phyloP scores from a whole-genome alignment of 2,113 vertebrate genomes.

The Anarrhichthys ocellatus region DNA sequence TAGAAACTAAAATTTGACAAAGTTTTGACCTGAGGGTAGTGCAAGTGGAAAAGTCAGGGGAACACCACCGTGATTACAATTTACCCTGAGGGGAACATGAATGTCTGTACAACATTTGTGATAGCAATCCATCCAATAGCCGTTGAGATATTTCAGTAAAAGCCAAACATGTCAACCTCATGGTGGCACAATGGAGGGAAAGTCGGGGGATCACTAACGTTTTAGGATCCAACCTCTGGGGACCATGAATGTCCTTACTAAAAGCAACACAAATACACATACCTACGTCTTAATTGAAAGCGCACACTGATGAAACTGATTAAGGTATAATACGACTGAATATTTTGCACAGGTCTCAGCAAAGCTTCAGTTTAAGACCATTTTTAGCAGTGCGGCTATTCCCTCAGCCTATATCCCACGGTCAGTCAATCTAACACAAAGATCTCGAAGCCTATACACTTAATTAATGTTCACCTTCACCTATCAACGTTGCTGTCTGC shows the following conservation, averaged over 20 bases:
- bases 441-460: constrained; percentile 31
- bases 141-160: not conserved
- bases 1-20: no score
- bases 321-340: constrained; percentile 12
- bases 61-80: not conserved
- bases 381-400: constrained; percentile 10
- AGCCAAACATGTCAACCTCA: no score
- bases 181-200: no score
- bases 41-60: not conserved
- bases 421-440: constrained; percentile 9
- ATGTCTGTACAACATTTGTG: not conserved
- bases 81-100: not conserved
- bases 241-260: not conserved
- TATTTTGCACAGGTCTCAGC: constrained; percentile 15
- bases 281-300: not conserved
- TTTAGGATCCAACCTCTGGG: not conserved
- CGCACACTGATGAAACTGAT: constrained; percentile 8
- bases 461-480: constrained; percentile 54
- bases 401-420: constrained; percentile 11
- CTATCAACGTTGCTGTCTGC: constrained; percentile 29
- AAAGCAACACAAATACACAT: not conserved
- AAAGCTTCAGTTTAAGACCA: constrained; percentile 15
- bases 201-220: not conserved
- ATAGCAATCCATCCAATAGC: not conserved
- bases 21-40: not conserved